Percentiles rank a stretch among this genome's conserved stretches.
Conservation (phyloP, 2,888 invertebrate species). For the Drosophila rubida region DNA sequence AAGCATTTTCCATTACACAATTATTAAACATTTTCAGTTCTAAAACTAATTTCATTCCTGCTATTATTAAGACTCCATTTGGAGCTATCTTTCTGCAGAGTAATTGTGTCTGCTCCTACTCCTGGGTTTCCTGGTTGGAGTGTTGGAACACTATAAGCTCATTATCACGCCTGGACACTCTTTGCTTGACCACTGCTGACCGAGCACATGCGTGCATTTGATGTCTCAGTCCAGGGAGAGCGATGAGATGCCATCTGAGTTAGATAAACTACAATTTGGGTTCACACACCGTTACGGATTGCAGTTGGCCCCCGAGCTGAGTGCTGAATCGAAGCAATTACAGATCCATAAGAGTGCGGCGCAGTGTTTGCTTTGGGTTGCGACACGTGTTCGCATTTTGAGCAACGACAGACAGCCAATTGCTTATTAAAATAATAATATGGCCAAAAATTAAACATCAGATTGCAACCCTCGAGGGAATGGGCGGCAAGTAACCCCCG, state of each 20-base stretch:
- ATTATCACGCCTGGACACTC: slow-evolving; percentile 46
- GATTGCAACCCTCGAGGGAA: slow-evolving; percentile 48
- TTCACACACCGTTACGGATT: slow-evolving; percentile 19
- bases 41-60: too few relatives aligned
- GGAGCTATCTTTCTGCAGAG: background rate
- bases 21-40: too few relatives aligned
- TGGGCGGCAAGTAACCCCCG: slow-evolving; percentile 22
- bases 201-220: slow-evolving; percentile 7
- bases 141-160: slow-evolving; percentile 24
- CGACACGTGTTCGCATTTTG: slow-evolving; percentile 73
- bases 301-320: background rate
- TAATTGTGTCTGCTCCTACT: background rate
- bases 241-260: slow-evolving; percentile 31
- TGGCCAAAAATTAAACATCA: slow-evolving; percentile 63
- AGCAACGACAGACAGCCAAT: slow-evolving; percentile 46
- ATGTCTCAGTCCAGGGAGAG: slow-evolving; percentile 14
- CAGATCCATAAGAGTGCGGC: slow-evolving; percentile 26
- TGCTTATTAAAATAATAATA: slow-evolving; percentile 76
- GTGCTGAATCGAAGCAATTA: slow-evolving; percentile 47
- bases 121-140: background rate
- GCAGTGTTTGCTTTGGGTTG: slow-evolving; percentile 33
- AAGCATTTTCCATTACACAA: too few relatives aligned
- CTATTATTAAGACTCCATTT: too few relatives aligned
- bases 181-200: slow-evolving; percentile 10
- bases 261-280: slow-evolving; percentile 33